Evolutionary conservation across 1,140 invertebrate genomes (phyloP).

Genomic region (Megalonaias nervosa): DNA sequence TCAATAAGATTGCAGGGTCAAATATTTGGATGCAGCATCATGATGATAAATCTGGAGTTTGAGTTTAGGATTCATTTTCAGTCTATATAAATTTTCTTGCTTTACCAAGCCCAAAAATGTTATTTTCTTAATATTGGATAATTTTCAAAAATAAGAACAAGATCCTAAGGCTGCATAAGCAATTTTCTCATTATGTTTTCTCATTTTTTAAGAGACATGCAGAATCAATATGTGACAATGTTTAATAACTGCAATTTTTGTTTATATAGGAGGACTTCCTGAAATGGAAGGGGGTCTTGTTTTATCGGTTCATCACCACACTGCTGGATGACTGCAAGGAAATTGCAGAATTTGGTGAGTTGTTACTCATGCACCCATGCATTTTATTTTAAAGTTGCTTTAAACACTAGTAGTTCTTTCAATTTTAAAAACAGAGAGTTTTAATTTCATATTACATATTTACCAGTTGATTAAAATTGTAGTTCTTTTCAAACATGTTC

Average conservation of each 20-base stretch:
- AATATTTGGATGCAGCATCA: no score
- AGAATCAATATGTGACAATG: not conserved
- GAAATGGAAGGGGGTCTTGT: slow-evolving; percentile 78
- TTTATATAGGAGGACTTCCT: slow-evolving; percentile 76
- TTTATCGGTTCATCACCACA: slow-evolving; percentile 78
- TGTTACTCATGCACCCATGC: not conserved
- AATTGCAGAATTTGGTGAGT: slow-evolving; percentile 62
- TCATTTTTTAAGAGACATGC: not conserved
- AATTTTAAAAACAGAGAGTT: not conserved
- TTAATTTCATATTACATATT: no score
- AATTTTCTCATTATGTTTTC: not conserved
- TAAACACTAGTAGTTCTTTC: not conserved
- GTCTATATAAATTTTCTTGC: no score
- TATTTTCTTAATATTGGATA: not conserved
- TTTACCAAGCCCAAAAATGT: not conserved
- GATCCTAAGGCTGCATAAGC: not conserved
- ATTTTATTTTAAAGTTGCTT: not conserved
- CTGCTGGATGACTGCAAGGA: slow-evolving; percentile 69
- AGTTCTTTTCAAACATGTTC: no score
- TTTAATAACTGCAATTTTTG: slow-evolving; percentile 1
- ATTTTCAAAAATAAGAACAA: not conserved
- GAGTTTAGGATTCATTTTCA: no score
- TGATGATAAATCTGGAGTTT: no score
- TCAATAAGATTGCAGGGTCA: no score
- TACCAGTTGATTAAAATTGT: no score